These are phyloP conservation scores for Pygoscelis adeliae DNA, from an alignment of 2,113 vertebrate genomes.

Conservation along the genomic window DNA sequence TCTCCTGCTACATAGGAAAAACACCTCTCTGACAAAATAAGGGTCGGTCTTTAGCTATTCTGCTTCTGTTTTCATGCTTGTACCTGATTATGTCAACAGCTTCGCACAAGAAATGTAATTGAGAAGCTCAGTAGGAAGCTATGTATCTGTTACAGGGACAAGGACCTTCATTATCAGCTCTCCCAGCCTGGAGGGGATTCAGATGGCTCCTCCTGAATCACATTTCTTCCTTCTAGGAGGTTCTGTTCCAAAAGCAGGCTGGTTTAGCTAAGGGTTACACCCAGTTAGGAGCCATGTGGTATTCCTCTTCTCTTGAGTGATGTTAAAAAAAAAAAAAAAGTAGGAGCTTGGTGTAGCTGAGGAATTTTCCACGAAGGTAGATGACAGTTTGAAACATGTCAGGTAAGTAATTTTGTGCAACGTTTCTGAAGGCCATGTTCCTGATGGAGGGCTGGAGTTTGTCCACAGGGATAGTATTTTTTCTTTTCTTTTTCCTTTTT, in stretches of 20 bases:
- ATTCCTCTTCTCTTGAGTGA: not conserved
- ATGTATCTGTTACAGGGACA: not conserved
- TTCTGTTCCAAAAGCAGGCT: not conserved
- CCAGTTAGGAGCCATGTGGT: accelerated
- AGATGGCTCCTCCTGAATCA: not conserved
- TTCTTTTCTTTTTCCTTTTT: not conserved
- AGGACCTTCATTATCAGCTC: not conserved
- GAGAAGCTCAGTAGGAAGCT: not conserved
- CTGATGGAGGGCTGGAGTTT: not conserved
- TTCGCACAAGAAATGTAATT: not conserved
- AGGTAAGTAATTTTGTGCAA: not conserved
- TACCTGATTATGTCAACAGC: not conserved
- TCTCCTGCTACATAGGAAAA: not conserved
- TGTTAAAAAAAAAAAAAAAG: not conserved
- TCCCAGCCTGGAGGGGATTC: not conserved
- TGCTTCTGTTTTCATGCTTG: not conserved
- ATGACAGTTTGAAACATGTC: not conserved
- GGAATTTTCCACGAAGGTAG: not conserved
- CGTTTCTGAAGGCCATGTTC: not conserved
- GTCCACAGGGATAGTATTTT: not conserved
- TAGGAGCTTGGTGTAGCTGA: not conserved
- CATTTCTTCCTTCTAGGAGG: not conserved
- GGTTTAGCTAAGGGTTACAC: not conserved
- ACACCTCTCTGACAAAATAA: not conserved
- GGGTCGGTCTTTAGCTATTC: not conserved